Evolutionary conservation across 2,113 vertebrate species (phyloP).

Genomic region (Tyrannus savana): DNA sequence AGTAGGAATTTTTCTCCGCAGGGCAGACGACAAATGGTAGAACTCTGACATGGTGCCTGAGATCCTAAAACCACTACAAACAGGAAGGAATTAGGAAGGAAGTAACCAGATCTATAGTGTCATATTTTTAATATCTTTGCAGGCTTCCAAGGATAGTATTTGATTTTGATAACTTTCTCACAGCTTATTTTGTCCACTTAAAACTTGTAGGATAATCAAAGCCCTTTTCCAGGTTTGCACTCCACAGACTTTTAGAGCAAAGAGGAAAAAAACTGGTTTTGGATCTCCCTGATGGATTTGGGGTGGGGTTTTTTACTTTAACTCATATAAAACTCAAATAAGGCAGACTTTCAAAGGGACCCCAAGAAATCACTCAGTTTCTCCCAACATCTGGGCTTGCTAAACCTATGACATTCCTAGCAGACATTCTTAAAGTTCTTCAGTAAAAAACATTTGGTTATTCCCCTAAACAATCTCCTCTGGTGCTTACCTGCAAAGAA

Average conservation of each 20-base stretch:
- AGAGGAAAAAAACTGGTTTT: fast-evolving
- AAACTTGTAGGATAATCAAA: neutral
- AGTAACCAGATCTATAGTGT: neutral
- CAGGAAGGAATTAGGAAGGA: neutral
- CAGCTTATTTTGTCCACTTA: neutral
- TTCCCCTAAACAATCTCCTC: neutral
- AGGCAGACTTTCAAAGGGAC: neutral
- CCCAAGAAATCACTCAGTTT: neutral
- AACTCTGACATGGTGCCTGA: neutral
- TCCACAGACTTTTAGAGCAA: neutral
- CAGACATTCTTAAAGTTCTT: neutral
- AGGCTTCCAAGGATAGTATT: neutral
- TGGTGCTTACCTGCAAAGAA: neutral
- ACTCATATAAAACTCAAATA: neutral
- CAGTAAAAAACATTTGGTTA: neutral
- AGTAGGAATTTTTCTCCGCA: neutral
- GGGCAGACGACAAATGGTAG: neutral
- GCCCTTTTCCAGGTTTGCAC: neutral
- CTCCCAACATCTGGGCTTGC: fast-evolving
- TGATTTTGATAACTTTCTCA: neutral
- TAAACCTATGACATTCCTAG: neutral
- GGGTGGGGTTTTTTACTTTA: neutral
- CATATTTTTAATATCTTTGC: neutral
- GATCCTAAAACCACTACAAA: neutral
- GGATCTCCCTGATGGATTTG: neutral